phyloP scores from a whole-genome alignment of 1,140 invertebrate species.

The Solen grandis region DNA sequence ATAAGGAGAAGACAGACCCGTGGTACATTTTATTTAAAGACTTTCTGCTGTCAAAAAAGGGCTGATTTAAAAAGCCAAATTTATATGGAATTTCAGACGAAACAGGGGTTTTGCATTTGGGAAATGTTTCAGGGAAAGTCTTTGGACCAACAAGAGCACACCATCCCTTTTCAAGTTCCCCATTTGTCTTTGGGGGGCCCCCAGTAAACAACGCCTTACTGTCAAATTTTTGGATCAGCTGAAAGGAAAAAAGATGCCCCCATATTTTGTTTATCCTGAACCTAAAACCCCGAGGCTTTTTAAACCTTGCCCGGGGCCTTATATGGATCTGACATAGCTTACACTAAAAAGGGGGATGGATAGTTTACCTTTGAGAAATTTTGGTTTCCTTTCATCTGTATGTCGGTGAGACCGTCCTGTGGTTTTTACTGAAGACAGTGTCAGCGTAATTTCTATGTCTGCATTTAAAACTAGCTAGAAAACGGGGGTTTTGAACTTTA shows the following conservation, averaged over 20 bases:
- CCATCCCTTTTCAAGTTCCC: not conserved
- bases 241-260: slow-evolving; percentile 31
- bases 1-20: not conserved
- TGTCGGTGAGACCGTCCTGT: slow-evolving; percentile 44
- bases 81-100: slow-evolving; percentile 43
- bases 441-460: slow-evolving; percentile 20
- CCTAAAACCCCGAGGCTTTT: not conserved
- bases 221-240: slow-evolving; percentile 17
- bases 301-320: slow-evolving; percentile 5
- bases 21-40: slow-evolving; percentile 30
- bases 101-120: slow-evolving; percentile 13
- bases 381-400: slow-evolving; percentile 51
- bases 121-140: slow-evolving; percentile 29
- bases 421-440: slow-evolving; percentile 52
- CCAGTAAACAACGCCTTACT: slow-evolving; percentile 16
- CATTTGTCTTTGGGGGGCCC: slow-evolving; percentile 13
- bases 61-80: slow-evolving; percentile 21
- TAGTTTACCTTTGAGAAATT: slow-evolving; percentile 35
- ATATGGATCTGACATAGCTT: slow-evolving; percentile 6
- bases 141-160: slow-evolving; percentile 4
- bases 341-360: slow-evolving; percentile 60
- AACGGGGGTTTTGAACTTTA: slow-evolving; percentile 39
- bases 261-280: slow-evolving; percentile 36
- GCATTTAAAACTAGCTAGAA: slow-evolving; percentile 25
- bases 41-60: slow-evolving; percentile 14